Evolutionary conservation across 1,140 invertebrate genomes (phyloP).

Genomic region (Phortica variegata): DNA sequence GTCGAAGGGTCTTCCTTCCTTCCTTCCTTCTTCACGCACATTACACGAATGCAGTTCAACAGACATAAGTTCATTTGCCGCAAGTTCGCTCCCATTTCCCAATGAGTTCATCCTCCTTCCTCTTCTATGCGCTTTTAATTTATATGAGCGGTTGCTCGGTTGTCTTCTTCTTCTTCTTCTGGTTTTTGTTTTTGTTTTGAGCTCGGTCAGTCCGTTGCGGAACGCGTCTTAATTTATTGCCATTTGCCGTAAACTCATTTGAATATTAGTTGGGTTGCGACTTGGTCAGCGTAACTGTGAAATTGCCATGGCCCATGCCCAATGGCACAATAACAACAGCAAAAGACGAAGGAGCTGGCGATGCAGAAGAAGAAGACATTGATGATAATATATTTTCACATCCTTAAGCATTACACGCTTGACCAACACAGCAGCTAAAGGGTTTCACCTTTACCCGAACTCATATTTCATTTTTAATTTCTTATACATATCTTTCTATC

Average conservation of each 20-base stretch:
- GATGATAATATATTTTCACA: conserved; percentile 35
- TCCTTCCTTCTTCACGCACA: too few species aligned
- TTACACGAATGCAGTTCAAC: too few species aligned
- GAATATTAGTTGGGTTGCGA: conserved; percentile 44
- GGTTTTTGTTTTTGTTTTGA: conserved; percentile 2
- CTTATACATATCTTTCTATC: background rate
- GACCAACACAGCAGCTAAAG: conserved; percentile 23
- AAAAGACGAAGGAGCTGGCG: too few species aligned
- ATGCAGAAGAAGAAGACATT: too few species aligned
- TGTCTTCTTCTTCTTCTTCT: background rate
- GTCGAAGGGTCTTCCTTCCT: too few species aligned
- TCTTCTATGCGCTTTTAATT: background rate
- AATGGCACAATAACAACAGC: too few species aligned
- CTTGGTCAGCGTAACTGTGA: conserved; percentile 17
- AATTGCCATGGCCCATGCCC: conserved; percentile 16
- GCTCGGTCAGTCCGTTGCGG: conserved; percentile 1
- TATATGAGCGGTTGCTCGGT: background rate
- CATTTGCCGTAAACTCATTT: conserved; percentile 34
- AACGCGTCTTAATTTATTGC: conserved; percentile 16
- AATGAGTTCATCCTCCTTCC: conserved; percentile 12
- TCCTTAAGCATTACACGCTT: conserved; percentile 48
- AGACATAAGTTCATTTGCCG: too few species aligned
- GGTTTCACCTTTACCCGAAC: conserved; percentile 17
- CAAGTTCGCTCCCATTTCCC: conserved; percentile 20
- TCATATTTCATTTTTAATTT: conserved; percentile 34